Conservation (phyloP, 2,113 vertebrate species). For the Deroptyus accipitrinus region DNA sequence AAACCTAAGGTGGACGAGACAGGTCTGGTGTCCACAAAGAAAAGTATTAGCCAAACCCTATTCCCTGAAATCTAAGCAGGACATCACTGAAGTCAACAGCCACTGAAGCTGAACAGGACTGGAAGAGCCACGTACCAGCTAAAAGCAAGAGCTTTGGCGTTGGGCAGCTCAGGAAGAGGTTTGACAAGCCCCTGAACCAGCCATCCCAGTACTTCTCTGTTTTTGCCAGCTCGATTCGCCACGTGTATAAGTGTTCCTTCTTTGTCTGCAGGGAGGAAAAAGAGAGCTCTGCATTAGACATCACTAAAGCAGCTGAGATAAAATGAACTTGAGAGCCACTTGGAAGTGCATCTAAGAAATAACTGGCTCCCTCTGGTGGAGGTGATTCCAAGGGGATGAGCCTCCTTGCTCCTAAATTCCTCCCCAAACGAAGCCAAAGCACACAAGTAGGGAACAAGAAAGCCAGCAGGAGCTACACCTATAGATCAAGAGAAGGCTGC, state of each 20-base stretch:
- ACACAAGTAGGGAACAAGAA: not conserved
- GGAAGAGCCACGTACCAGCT: constrained; percentile 80
- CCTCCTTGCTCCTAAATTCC: not conserved
- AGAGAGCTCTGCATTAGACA: not conserved
- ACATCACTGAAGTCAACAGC: not conserved
- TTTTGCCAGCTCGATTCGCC: constrained; percentile 95
- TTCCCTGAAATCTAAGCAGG: not conserved
- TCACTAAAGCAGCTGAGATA: not conserved
- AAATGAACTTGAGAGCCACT: not conserved
- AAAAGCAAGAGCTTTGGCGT: constrained; percentile 93
- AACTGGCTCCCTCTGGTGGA: constrained; percentile 32
- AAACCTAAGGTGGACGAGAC: not conserved
- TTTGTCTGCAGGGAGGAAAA: constrained; percentile 77
- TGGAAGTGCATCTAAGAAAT: not conserved
- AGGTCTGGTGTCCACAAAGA: not conserved
- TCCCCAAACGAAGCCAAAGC: not conserved
- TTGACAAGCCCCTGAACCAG: constrained; percentile 95
- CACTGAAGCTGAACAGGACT: not conserved
- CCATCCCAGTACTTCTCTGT: constrained; percentile 99
- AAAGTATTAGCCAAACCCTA: not conserved
- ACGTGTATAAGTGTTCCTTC: constrained; percentile 93
- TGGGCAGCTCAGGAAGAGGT: constrained; percentile 91
- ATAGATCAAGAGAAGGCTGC: not conserved
- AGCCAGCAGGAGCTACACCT: not conserved
- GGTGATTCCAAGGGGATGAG: not conserved